These are phyloP conservation scores for Nysson spinosus DNA, from an alignment of 2,888 invertebrate genomes.

Conservation along the genomic window DNA sequence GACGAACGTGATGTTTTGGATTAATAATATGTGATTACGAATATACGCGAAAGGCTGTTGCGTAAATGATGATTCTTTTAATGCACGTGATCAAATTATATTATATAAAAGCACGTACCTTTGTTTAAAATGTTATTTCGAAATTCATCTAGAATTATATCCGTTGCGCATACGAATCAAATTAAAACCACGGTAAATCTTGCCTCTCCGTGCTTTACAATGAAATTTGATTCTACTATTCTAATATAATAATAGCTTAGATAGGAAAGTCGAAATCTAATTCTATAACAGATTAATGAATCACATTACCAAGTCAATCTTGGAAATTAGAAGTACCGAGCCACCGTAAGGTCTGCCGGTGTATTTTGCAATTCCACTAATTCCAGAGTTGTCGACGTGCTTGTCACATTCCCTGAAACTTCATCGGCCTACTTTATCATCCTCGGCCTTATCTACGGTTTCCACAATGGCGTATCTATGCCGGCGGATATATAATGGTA, in stretches of 20 bases:
- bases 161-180: too few species aligned
- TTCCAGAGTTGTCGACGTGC: constrained; percentile 5
- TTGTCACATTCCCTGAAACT: constrained; percentile 27
- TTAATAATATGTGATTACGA: constrained; percentile 43
- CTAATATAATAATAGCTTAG: too few species aligned
- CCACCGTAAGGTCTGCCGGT: too few species aligned
- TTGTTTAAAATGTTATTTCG: not conserved
- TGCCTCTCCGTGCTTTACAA: too few species aligned
- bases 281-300: too few species aligned
- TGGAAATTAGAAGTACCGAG: too few species aligned
- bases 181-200: too few species aligned
- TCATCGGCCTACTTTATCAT: constrained; percentile 22
- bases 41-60: constrained; percentile 24
- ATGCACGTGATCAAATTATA: constrained; percentile 22
- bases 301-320: too few species aligned
- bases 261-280: too few species aligned
- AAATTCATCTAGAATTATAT: not conserved
- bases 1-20: constrained; percentile 28
- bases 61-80: constrained; percentile 26
- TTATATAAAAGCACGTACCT: constrained; percentile 1
- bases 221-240: too few species aligned
- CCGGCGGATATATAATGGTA: not conserved
- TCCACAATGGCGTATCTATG: constrained; percentile 19
- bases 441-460: constrained; percentile 17
- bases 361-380: not conserved